phyloP scores from a whole-genome alignment of 2,888 invertebrate species.

The Cotesia congregata region DNA sequence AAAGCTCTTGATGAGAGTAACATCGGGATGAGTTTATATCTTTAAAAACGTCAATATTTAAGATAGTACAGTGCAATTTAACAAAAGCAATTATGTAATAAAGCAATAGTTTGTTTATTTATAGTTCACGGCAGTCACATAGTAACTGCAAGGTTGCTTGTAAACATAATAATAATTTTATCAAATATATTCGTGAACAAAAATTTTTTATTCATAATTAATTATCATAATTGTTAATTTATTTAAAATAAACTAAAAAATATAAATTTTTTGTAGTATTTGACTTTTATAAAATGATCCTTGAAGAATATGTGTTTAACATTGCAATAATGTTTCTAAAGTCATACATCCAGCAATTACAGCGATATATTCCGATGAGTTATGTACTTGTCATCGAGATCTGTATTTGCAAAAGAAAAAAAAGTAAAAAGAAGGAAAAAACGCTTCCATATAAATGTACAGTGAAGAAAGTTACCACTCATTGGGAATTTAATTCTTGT shows the following conservation, averaged over 20 bases:
- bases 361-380: slow-evolving; percentile 28
- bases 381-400: slow-evolving; percentile 28
- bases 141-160: too few relatives aligned
- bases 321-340: slow-evolving; percentile 21
- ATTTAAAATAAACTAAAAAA: background rate
- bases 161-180: too few relatives aligned
- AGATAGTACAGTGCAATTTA: too few relatives aligned
- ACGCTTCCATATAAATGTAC: background rate
- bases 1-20: too few relatives aligned
- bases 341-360: slow-evolving; percentile 29
- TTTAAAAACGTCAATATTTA: too few relatives aligned
- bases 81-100: too few relatives aligned
- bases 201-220: too few relatives aligned
- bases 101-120: too few relatives aligned
- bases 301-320: slow-evolving; percentile 2
- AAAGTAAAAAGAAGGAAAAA: background rate
- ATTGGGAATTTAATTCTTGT: slow-evolving; percentile 8
- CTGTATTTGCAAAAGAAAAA: background rate
- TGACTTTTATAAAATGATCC: background rate
- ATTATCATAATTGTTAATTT: too few relatives aligned
- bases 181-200: too few relatives aligned
- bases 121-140: too few relatives aligned
- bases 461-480: slow-evolving; percentile 12
- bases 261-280: background rate
- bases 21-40: too few relatives aligned